Percentiles rank a stretch among this genome's conserved stretches.
phyloP scores from a whole-genome alignment of 2,797 vertebrate genomes.

The Alosa sapidissima region DNA sequence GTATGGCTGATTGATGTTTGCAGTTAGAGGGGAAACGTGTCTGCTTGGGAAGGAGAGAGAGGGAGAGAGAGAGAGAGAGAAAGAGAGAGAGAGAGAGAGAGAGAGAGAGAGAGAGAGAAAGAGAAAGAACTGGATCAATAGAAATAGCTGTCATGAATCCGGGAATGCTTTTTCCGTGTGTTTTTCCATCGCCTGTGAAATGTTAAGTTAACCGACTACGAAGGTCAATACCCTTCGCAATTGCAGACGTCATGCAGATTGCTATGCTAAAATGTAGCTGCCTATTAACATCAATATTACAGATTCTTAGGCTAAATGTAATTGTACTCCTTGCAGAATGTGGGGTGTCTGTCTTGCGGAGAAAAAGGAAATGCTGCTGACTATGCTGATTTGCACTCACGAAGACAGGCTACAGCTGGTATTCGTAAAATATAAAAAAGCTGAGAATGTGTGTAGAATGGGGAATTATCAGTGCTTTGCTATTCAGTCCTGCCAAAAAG shows the following conservation, averaged over 20 bases:
- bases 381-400: neutral
- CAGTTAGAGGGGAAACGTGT: slow-evolving; percentile 23
- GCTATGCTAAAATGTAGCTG: slow-evolving; percentile 1
- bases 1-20: slow-evolving; percentile 43
- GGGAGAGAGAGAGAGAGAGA: neutral
- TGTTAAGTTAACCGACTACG: slow-evolving; percentile 21
- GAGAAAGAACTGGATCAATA: slow-evolving; percentile 43
- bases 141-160: slow-evolving; percentile 32
- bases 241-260: slow-evolving; percentile 4
- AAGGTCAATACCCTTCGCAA: slow-evolving; percentile 10
- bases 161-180: slow-evolving; percentile 26
- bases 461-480: neutral
- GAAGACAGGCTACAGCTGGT: neutral
- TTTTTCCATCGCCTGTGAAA: slow-evolving; percentile 28
- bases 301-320: neutral
- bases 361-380: neutral
- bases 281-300: slow-evolving; percentile 22
- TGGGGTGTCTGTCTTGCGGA: neutral
- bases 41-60: neutral
- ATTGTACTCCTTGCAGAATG: slow-evolving; percentile 5
- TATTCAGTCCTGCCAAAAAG: slow-evolving; percentile 3
- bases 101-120: slow-evolving; percentile 20
- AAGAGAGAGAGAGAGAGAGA: neutral
- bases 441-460: slow-evolving; percentile 14
- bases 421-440: neutral